Evolutionary conservation across 1,140 invertebrate species (phyloP), one percentile per base, ranked within the genome.

Genomic region (Halyomorpha halys): DNA sequence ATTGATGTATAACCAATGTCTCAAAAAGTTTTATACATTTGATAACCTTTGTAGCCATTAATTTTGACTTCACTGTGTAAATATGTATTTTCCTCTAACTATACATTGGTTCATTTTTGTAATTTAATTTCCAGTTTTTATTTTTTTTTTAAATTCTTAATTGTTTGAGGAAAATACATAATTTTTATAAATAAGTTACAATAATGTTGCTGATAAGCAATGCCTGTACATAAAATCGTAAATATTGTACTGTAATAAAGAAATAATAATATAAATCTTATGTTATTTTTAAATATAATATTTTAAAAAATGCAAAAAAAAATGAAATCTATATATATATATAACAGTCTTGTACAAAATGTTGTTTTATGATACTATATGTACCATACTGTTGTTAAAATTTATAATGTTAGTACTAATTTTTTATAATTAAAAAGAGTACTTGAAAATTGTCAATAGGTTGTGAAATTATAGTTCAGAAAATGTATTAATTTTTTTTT

Each of bases 311-410:
- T 6, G 3, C 2, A 25, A 56, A 56, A 49, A 49, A 56, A 56
- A 56, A 27, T 11, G 11, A 39, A 6, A 6, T 39, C 1, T 39
- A 39, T 39, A 39, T 39, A 39, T 39, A 39, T 56, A 56, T 56
- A 19, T 23, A 56, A 56, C 53, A 56, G 23, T 23, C 53, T 61
- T 61, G 60, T 61, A 61, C 60, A 61, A 61, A 56, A 61, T 61
- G 60, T 61, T 61, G 60, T 61, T 61, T 61, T 61, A 61, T 61
- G 60, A 61, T 61, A 61, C 60, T 61, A 44, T 45, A 47, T 47
- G 60, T 61, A 61, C 60, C 60, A 61, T 61, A 61, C 39, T 61
- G 60, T 61, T 61, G 60, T 61, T 61, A 45, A 61, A 61, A 61
- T 61, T 47, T 56, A 56, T 56, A 25, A 56, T 61, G 60, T 61